Percentiles rank a stretch among this genome's conserved stretches.
These are phyloP conservation scores for Volucella inflata DNA, from an alignment of 2,888 invertebrate species.

Conservation along the genomic window DNA sequence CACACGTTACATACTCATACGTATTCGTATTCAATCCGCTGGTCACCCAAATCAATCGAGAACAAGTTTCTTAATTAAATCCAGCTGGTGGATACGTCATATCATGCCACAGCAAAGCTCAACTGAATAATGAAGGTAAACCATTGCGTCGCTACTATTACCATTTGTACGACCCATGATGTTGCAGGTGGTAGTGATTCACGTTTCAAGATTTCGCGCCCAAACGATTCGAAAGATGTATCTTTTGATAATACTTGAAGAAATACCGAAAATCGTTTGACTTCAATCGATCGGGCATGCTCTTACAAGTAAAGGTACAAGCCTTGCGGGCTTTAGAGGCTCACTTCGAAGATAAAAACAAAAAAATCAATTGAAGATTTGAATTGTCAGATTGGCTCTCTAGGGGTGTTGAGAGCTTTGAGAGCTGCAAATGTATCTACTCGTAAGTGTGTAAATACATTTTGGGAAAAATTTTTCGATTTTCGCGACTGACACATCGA, in stretches of 20 bases:
- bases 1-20: constrained; percentile 17
- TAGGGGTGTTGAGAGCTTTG: constrained; percentile 48
- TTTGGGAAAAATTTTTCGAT: no score
- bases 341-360: constrained; percentile 21
- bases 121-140: neutral
- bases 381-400: constrained; percentile 25
- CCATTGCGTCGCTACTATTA: constrained; percentile 17
- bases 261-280: neutral
- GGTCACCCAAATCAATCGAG: constrained; percentile 65
- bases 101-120: constrained; percentile 22
- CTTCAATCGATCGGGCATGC: no score
- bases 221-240: constrained; percentile 41
- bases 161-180: neutral
- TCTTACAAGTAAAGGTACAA: no score
- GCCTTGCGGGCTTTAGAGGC: no score
- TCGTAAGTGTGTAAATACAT: no score
- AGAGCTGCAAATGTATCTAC: neutral
- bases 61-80: constrained; percentile 71
- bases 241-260: constrained; percentile 26
- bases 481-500: no score
- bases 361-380: constrained; percentile 41
- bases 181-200: constrained; percentile 67
- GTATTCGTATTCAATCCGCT: constrained; percentile 21
- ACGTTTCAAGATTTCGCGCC: constrained; percentile 38
- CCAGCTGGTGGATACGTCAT: constrained; percentile 70